A percentile compares a stretch with the other conserved stretches of the same genome.
These are phyloP conservation scores for Illadopsis cleaveri DNA, from an alignment of 2,113 vertebrate genomes.

Conservation along the genomic window DNA sequence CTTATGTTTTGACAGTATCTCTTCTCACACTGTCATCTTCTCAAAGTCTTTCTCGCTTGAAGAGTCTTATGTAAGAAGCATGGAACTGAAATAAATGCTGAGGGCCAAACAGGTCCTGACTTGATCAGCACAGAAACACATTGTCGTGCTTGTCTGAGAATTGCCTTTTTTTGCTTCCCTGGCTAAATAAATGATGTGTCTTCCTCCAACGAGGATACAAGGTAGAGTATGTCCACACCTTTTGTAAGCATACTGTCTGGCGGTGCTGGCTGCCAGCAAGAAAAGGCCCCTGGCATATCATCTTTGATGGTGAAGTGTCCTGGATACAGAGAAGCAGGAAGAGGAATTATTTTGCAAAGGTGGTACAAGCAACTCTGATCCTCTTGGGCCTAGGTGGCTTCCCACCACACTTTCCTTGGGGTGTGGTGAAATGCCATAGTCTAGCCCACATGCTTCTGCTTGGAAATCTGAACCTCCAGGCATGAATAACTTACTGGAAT, in stretches of 20 bases:
- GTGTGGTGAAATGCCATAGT: not conserved
- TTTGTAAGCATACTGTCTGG: not conserved
- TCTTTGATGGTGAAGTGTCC: not conserved
- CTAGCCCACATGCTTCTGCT: not conserved
- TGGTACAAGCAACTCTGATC: not conserved
- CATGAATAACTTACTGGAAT: conserved; percentile 11
- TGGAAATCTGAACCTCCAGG: conserved; percentile 16
- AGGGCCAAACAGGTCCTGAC: not conserved
- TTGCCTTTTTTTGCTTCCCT: not conserved
- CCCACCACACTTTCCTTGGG: not conserved
- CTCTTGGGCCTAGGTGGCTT: not conserved
- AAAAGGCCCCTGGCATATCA: not conserved
- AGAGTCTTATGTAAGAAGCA: conserved; percentile 12
- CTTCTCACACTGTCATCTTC: conserved; percentile 22
- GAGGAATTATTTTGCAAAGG: not conserved
- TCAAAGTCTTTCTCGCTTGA: not conserved
- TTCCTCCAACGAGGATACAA: not conserved
- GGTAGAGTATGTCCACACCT: not conserved
- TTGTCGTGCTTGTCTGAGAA: not conserved
- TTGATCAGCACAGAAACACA: not conserved
- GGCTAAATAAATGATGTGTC: not conserved
- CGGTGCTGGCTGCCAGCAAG: not conserved
- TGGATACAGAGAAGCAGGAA: not conserved
- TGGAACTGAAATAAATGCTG: not conserved
- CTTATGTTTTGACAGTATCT: conserved; percentile 28